Evolutionary conservation across 1,140 invertebrate species (phyloP), one percentile per base, ranked within the genome.

Genomic region (Listronotus oregonensis): DNA sequence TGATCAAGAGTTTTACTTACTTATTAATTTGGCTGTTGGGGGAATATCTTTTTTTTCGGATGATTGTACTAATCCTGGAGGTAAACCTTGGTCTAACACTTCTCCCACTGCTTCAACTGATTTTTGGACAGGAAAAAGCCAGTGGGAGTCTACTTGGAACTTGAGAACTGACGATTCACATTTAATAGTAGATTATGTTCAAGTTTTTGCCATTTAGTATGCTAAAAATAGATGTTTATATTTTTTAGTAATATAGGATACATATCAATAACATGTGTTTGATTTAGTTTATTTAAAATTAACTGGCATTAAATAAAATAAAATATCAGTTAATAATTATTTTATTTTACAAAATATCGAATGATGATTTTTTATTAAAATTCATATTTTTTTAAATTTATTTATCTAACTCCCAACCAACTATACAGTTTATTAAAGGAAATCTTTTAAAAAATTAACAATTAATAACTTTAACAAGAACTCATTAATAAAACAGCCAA

Each of bases 1-100:
- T 67, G 83, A 86, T 73, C 76, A 82, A 70, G 66, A 88, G 84
- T 89, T 89, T 75, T 87, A 87, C 69, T 67, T 90, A 11, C 84
- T 89, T 44, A 77, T 89, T 12, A 88, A 89, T 74, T 47, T 73
- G 17, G 42, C 72, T 64, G 34, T 67, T 58, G 78, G 79, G 4
- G 77, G 84, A n/a, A 40, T 61, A 1, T 73, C 67, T 12, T 84
- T 75, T 73, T 84, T 85, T 75, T 76, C 81, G 5, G 83, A 85
- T 66, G 72, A 70, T 27, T 55, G 52, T 14, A 54, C 21, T 14
- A 80, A 79, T 57, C 46, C 67, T 27, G 58, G 59, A 7, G 65
- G 73, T 34, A 84, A 83, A 68, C 83, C 83, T 8, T 85, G 83
- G 83, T 64, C 40, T 10, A 81, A 81, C 61, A 66, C 58, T 18